Evolutionary conservation across 1,140 invertebrate genomes (phyloP), one percentile per base, ranked within the genome.

Genomic region (Drosophila setifemur): DNA sequence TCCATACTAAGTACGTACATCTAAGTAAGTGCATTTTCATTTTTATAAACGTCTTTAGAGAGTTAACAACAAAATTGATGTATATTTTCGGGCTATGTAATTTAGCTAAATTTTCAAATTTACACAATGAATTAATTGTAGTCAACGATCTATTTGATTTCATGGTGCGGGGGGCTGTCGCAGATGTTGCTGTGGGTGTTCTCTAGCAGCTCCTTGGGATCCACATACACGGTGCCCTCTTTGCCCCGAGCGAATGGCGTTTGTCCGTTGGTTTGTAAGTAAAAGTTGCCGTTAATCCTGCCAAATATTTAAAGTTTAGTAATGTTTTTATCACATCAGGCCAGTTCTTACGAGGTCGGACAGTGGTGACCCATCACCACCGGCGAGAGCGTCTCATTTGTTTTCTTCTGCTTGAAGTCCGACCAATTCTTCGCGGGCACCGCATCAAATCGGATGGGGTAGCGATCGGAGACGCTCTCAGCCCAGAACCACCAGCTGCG

Each of bases 401-500:
- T 48, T 74, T 85, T 90, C 0, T 74, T 73, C 21, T 74, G 67
- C 44, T 90, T 90, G 81, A 92, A 93, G 7, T 89, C 88, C 3
- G 90, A 61, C 88, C 91, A 91, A 50, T 78, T 90, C 8, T 82
- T 73, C 0, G 91, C 91, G 3, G 76, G 54, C 0, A 90, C 87
- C 0, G 92, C 91, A 2, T 90, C 88, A 54, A 93, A 93, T 4
- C 91, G 73, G 0, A 90, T 90, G 0, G 90, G 89, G 69, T 91
- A 92, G 55, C 90, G 78, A 47, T 86, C 63, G 1, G 86, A 73
- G 0, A 95, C 88, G 0, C 93, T 92, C 69, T 95, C 94, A 0
- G 92, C 91, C 73, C 93, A 93, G 52, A 92, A 92, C 39, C 77
- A 85, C 92, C 93, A 94, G 0, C 94, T 93, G 16, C 93, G 91